Evolutionary conservation across 2,797 vertebrate genomes (phyloP), one percentile per base, ranked within the genome.

Genomic region (Brachyalestes nurse): DNA sequence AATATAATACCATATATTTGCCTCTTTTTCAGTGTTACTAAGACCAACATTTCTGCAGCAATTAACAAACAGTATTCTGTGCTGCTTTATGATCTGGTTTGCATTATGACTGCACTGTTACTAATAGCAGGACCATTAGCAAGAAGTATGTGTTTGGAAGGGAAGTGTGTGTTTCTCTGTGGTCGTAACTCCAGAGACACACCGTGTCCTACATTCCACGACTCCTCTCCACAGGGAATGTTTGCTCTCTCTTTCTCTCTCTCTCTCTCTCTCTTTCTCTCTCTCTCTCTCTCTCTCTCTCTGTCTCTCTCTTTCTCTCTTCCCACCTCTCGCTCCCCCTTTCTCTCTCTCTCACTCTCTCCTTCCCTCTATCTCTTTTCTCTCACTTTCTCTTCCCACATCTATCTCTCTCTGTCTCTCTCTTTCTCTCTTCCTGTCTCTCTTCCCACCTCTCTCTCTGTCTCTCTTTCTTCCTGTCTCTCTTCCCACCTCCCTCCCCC

Each of bases 191-290:
- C 12, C 38, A 79, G 66, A 75, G 64, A 16, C 57, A 75, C 71
- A 72, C 75, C 71, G 28, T 83, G 69, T 65, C 25, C 60, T 60
- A 76, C 75, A 83, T 85, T 76, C 81, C 78, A 40, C 28, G 58
- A 76, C 78, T 76, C 65, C 62, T 83, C 47, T 83, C 25, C 58
- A 71, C 34, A 42, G 77, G 81, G 75, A 79, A 83, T 81, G 79
- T 85, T 85, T 83, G 72, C 81, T 81, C 64, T 82, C 47, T 57
- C 38, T 77, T 73, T 74, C 7, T 2, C 17, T 14, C 45, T 42
- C 19, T 34, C 34, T 38, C 61, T 53, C 12, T n/a, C 19, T 40
- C 40, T 7, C 19, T 47, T 38, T 53, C 57, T 14, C 38, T 61
- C 34, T 53, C 23, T 23, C 53, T 69, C 76, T 42, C 8, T 42